These are phyloP conservation scores for Monoplex corrugatus DNA, from an alignment of 2,888 invertebrate genomes.

Conservation along the genomic window DNA sequence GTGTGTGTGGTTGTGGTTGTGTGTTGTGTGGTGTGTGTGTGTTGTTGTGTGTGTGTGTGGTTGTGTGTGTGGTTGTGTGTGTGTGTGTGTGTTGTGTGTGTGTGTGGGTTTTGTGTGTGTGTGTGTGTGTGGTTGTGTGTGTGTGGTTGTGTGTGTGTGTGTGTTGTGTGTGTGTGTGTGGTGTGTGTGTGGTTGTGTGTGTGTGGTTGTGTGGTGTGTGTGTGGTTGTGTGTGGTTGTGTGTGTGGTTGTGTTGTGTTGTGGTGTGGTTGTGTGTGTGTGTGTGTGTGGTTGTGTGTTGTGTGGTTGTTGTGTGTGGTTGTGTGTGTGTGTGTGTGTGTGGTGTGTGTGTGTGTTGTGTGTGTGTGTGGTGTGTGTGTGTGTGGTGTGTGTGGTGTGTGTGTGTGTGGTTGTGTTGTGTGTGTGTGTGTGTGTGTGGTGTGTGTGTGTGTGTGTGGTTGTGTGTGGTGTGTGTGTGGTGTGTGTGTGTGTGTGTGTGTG, in stretches of 20 bases:
- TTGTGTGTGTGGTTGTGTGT: not conserved
- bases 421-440: slow-evolving; percentile 3
- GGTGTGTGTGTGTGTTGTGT: not conserved
- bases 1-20: too few relatives aligned
- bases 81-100: not conserved
- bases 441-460: not conserved
- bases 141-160: too few relatives aligned
- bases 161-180: not conserved
- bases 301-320: not conserved
- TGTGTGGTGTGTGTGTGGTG: too few relatives aligned
- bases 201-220: not conserved
- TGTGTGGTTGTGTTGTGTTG: not conserved
- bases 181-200: not conserved
- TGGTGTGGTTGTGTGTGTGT: too few relatives aligned
- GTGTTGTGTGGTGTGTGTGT: too few relatives aligned
- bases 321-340: not conserved
- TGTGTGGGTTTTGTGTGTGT: not conserved
- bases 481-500: slow-evolving; percentile 2
- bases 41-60: slow-evolving; percentile 16
- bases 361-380: not conserved
- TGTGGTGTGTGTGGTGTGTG: too few relatives aligned
- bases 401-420: not conserved
- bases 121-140: not conserved
- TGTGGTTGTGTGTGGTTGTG: too few relatives aligned
- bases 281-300: not conserved